Evolutionary conservation across 2,888 invertebrate species (phyloP).

Genomic region (Cephus pulcher): DNA sequence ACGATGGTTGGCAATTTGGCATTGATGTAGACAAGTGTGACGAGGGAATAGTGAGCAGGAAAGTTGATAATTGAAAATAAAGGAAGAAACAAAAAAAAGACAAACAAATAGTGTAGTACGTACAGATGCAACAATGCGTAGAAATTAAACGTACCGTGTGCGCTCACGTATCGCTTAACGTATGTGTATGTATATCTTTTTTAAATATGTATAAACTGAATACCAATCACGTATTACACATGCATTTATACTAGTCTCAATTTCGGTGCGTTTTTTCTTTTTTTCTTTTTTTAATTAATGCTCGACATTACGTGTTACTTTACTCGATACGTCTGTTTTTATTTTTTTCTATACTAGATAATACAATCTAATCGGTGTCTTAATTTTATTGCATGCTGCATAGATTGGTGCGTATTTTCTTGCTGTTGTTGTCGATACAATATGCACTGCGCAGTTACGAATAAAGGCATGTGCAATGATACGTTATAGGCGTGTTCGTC

Average conservation of each 20-base stretch:
- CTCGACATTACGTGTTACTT: background rate
- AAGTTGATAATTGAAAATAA: conserved; percentile 62
- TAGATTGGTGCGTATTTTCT: background rate
- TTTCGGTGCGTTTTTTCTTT: background rate
- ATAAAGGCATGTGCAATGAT: conserved; percentile 23
- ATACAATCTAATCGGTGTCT: background rate
- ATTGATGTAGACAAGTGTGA: conserved; percentile 32
- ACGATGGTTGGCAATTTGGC: conserved; percentile 39
- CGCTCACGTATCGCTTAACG: conserved; percentile 23
- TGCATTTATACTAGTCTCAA: conserved; percentile 13
- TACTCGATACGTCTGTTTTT: background rate
- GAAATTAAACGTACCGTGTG: conserved; percentile 38
- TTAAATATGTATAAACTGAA: background rate
- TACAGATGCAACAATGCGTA: conserved; percentile 57
- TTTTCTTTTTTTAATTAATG: background rate
- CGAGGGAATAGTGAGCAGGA: conserved; percentile 47
- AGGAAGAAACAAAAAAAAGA: conserved; percentile 64
- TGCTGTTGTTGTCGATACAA: background rate
- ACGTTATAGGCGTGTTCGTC: conserved; percentile 11
- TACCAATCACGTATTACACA: conserved; percentile 9
- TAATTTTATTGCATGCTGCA: background rate
- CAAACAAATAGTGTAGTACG: conserved; percentile 64
- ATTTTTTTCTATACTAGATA: background rate
- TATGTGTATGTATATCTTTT: conserved; percentile 22
- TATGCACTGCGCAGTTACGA: background rate